These are phyloP conservation scores for Tillus elongatus DNA, from an alignment of 2,888 invertebrate species.

Conservation along the genomic window DNA sequence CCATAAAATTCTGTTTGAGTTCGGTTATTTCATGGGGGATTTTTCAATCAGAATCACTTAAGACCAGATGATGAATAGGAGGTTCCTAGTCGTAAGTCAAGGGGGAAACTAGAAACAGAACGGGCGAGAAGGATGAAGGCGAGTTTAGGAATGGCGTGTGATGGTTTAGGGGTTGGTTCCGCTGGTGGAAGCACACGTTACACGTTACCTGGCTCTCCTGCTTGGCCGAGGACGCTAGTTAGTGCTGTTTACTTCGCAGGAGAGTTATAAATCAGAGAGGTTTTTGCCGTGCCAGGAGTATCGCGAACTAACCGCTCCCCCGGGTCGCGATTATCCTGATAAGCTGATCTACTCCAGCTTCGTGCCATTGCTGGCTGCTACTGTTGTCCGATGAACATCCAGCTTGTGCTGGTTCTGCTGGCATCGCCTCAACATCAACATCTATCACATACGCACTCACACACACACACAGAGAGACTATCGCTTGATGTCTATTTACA, in stretches of 20 bases:
- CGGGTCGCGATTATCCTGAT: constrained; percentile 34
- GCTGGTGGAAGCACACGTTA: constrained; percentile 12
- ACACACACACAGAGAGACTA: too few species aligned
- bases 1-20: constrained; percentile 7
- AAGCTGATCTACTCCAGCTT: too few species aligned
- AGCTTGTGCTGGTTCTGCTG: too few species aligned
- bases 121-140: too few species aligned
- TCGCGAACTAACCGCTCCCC: constrained; percentile 35
- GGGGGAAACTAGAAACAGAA: constrained; percentile 11
- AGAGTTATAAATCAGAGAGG: constrained; percentile 32
- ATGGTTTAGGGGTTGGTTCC: constrained; percentile 8
- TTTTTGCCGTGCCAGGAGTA: constrained; percentile 30
- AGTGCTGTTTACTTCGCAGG: constrained; percentile 29
- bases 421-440: too few species aligned
- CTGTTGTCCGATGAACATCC: too few species aligned
- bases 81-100: constrained; percentile 24
- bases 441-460: too few species aligned
- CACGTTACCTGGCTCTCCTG: constrained; percentile 19
- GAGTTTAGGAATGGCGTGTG: background rate
- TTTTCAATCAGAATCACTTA: constrained; percentile 29
- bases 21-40: constrained; percentile 24
- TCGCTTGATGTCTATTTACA: too few species aligned
- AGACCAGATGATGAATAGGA: constrained; percentile 26
- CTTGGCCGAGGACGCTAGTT: constrained; percentile 14
- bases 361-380: too few species aligned